Evolutionary conservation across 2,797 vertebrate species (phyloP).

Genomic region (Gambusia yucatana): DNA sequence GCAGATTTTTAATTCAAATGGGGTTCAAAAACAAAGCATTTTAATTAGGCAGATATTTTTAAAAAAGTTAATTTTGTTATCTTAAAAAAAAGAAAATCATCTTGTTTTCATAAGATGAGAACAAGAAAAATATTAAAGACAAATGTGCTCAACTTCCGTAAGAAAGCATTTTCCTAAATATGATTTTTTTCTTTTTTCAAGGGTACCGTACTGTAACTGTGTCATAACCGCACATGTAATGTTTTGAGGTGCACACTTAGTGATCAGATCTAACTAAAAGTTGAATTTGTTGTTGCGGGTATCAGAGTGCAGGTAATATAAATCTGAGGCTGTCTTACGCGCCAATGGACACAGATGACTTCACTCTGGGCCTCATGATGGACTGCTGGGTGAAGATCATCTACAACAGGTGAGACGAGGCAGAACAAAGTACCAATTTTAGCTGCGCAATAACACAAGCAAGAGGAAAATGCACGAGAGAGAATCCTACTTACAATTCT

Average conservation of each 20-base stretch:
- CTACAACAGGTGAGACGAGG: conserved; percentile 70
- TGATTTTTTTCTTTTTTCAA: neutral
- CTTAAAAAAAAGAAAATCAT: neutral
- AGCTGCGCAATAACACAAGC: neutral
- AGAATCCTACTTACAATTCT: conserved; percentile 85
- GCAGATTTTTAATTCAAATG: too few species aligned
- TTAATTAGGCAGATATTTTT: too few species aligned
- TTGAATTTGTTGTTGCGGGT: conserved; percentile 6
- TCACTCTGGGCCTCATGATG: conserved; percentile 93
- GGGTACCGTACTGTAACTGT: neutral
- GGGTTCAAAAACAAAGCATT: too few species aligned
- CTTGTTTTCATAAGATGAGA: neutral
- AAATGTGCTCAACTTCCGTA: neutral
- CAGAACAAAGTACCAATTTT: neutral
- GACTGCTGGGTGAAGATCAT: conserved; percentile 95
- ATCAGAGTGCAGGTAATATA: neutral
- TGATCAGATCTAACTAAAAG: neutral
- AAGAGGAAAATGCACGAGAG: neutral
- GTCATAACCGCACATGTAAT: neutral
- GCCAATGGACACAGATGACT: conserved; percentile 95
- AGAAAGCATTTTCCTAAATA: neutral
- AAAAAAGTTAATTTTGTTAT: too few species aligned
- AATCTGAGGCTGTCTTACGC: conserved; percentile 82
- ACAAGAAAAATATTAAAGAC: neutral
- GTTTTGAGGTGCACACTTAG: neutral